These are phyloP conservation scores for Tinea pellionella DNA, from an alignment of 2,888 invertebrate species.

Conservation along the genomic window DNA sequence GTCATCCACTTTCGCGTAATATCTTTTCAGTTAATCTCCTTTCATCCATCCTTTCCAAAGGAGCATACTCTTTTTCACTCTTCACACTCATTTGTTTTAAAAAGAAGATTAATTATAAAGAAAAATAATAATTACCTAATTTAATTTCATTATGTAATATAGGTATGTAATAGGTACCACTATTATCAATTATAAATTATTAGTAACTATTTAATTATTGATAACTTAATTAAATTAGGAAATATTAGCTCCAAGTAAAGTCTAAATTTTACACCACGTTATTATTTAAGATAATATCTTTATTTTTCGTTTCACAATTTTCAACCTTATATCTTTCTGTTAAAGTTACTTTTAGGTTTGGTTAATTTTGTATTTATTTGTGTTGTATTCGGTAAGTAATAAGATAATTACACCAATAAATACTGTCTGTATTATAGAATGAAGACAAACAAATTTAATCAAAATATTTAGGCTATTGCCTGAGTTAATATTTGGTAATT, in stretches of 20 bases:
- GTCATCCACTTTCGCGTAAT: no score
- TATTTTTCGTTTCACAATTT: background rate
- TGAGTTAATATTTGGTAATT: background rate
- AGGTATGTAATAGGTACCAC: background rate
- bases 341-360: background rate
- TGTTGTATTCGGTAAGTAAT: background rate
- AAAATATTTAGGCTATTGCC: background rate
- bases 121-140: no score
- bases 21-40: no score
- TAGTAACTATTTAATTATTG: background rate
- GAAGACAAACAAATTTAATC: slow-evolving; percentile 13
- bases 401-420: background rate
- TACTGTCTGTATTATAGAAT: slow-evolving; percentile 2
- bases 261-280: slow-evolving; percentile 4
- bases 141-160: no score
- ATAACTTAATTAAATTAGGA: background rate
- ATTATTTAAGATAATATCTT: background rate
- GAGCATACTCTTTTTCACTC: no score
- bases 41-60: no score
- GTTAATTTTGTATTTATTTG: background rate
- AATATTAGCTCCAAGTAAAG: slow-evolving; percentile 10
- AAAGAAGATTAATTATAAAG: no score
- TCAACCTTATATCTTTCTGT: background rate
- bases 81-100: no score
- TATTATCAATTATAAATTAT: background rate